Conservation (phyloP, 2,797 vertebrate species). For the Alectoris magna region DNA sequence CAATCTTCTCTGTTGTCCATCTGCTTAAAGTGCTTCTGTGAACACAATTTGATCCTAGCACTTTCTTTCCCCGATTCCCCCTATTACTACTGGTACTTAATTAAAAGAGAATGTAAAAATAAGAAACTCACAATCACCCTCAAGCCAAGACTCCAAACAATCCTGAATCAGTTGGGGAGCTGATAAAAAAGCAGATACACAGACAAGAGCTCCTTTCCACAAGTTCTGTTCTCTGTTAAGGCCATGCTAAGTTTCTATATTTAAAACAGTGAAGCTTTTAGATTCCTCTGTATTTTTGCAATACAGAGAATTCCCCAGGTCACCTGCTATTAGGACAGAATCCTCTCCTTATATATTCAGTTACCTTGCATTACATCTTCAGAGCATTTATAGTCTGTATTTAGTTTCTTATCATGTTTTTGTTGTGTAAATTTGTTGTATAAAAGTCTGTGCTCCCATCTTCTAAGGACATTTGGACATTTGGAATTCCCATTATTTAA, state of each 20-base stretch:
- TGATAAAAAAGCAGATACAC: not conserved
- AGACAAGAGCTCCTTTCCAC: not conserved
- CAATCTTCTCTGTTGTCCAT: not conserved
- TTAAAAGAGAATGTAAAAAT: not conserved
- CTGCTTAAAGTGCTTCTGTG: not conserved
- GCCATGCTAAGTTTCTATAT: not conserved
- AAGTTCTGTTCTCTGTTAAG: not conserved
- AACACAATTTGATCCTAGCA: not conserved
- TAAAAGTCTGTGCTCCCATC: not conserved
- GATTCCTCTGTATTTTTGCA: not conserved
- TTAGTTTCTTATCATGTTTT: not conserved
- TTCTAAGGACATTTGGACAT: not conserved
- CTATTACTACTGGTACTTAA: not conserved
- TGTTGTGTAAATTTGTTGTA: not conserved
- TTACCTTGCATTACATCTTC: not conserved
- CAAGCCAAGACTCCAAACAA: not conserved
- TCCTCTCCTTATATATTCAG: not conserved
- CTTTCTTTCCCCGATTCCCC: not conserved
- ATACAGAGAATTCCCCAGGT: not conserved
- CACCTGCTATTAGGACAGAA: not conserved
- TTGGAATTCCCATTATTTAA: not conserved
- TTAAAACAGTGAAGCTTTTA: not conserved
- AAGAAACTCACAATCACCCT: not conserved
- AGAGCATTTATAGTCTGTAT: not conserved
- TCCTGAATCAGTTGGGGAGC: not conserved